These are phyloP conservation scores for Spea bombifrons DNA, from an alignment of 2,113 vertebrate genomes.

Conservation along the genomic window DNA sequence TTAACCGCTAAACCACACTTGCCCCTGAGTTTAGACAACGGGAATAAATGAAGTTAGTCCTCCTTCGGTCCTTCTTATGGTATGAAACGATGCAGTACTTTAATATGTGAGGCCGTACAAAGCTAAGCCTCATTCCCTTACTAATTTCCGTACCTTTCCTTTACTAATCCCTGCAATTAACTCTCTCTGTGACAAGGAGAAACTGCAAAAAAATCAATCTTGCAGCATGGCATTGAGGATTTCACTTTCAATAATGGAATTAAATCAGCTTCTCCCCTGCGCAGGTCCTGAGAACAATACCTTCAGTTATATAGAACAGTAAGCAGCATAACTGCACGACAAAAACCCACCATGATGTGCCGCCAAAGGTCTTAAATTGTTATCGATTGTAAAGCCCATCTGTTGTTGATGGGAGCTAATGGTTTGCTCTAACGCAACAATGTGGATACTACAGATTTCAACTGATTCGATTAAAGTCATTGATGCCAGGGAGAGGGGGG, in stretches of 20 bases:
- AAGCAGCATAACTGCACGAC: neutral
- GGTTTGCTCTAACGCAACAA: neutral
- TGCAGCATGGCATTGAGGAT: neutral
- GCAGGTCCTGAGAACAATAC: conserved; percentile 24
- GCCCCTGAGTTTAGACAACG: conserved; percentile 18
- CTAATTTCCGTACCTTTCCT: neutral
- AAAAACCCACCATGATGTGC: neutral
- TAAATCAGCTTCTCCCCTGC: neutral
- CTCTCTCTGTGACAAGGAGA: conserved; percentile 3
- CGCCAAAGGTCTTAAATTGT: neutral
- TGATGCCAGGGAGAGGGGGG: neutral
- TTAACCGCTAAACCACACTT: conserved; percentile 8
- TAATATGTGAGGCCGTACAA: neutral
- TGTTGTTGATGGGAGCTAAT: neutral
- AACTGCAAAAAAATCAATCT: neutral
- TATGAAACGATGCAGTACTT: too few species aligned
- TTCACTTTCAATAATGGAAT: neutral
- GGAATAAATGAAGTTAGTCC: conserved; percentile 23
- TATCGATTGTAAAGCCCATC: neutral
- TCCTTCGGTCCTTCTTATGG: conserved; percentile 10
- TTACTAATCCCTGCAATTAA: conserved; percentile 18
- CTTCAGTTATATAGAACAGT: neutral
- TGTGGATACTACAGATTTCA: neutral
- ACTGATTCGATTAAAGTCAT: neutral
- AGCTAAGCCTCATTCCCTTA: neutral